Evolutionary conservation across 2,888 invertebrate species (phyloP), one percentile per base, ranked within the genome.

Genomic region (Seira musarum): DNA sequence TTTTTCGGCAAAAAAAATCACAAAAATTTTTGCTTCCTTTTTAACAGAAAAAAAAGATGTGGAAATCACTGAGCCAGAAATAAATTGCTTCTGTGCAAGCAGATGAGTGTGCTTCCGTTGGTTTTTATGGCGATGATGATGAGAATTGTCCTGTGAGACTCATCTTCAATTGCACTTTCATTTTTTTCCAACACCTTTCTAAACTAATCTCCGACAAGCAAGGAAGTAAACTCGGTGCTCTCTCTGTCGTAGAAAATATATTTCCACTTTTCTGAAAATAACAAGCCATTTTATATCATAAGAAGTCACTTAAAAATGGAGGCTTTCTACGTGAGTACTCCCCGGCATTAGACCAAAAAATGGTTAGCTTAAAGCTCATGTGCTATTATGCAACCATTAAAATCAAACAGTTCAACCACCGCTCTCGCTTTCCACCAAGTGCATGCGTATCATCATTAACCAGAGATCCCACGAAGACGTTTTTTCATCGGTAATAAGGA

Each of bases 381-480:
- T 65, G 30, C 53, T 69, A 69, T 76, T 60, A 78, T 63, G 65
- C 49, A 49, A n/a, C 63, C 66, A 78, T 78, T 78, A 71, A 49
- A 78, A 78, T 71, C 78, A 74, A 74, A 73, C 63, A 74, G 74
- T 74, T 80, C 80, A 80, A 80, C 74, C 80, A 74, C 80, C 80
- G 79, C 49, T 30, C 30, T 30, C 8, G 2, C 8, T 30, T 49
- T n/a, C 2, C 49, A 49, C 13, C 3, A n/a, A n/a, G 49, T 49
- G 15, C 17, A 3, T n/a, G 2, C 49, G 49, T n/a, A 49, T n/a
- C 49, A 49, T 15, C 3, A 49, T 49, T 8, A 30, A 8, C 8
- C 30, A 30, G 30, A 30, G 30, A 30, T 5, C 30, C 30, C 30
- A 30, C 30, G 30, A 30, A 30, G 30, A 30, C 2, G 2, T 5